Evolutionary conservation across 2,888 invertebrate genomes (phyloP).

Genomic region (Crioceris asparagi): DNA sequence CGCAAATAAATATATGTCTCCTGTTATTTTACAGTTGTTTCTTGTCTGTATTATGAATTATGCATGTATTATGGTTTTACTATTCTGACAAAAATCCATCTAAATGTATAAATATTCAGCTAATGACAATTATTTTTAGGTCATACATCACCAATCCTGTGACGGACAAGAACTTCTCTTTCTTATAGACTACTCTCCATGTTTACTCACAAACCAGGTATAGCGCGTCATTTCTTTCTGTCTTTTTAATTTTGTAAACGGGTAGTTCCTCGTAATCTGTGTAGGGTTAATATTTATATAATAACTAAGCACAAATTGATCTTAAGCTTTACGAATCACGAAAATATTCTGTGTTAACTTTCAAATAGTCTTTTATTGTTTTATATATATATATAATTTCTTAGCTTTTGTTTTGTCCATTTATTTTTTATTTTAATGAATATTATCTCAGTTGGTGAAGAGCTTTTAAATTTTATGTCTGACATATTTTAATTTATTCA

Average conservation of each 20-base stretch:
- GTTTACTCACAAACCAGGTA: too few relatives aligned
- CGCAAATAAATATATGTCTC: background rate
- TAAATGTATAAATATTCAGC: too few relatives aligned
- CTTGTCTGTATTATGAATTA: background rate
- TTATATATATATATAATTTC: slow-evolving; percentile 17
- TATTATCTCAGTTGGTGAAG: too few relatives aligned
- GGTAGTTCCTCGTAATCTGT: too few relatives aligned
- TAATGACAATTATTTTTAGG: slow-evolving; percentile 38
- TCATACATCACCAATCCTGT: slow-evolving; percentile 56
- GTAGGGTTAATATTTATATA: background rate
- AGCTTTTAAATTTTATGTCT: too few relatives aligned
- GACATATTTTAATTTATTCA: too few relatives aligned
- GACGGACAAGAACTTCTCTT: slow-evolving; percentile 53
- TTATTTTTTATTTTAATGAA: too few relatives aligned
- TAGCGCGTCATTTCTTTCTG: too few relatives aligned
- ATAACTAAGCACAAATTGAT: slow-evolving; percentile 12
- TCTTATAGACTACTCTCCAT: slow-evolving; percentile 28
- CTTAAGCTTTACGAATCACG: slow-evolving; percentile 14
- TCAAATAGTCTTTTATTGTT: slow-evolving; percentile 13
- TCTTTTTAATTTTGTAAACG: too few relatives aligned
- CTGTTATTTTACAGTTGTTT: background rate
- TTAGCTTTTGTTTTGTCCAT: too few relatives aligned
- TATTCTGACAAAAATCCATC: too few relatives aligned
- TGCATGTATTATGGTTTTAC: background rate
- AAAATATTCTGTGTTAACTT: slow-evolving; percentile 17